These are phyloP conservation scores for Alfaro cultratus DNA, from an alignment of 2,797 vertebrate genomes.

Conservation along the genomic window DNA sequence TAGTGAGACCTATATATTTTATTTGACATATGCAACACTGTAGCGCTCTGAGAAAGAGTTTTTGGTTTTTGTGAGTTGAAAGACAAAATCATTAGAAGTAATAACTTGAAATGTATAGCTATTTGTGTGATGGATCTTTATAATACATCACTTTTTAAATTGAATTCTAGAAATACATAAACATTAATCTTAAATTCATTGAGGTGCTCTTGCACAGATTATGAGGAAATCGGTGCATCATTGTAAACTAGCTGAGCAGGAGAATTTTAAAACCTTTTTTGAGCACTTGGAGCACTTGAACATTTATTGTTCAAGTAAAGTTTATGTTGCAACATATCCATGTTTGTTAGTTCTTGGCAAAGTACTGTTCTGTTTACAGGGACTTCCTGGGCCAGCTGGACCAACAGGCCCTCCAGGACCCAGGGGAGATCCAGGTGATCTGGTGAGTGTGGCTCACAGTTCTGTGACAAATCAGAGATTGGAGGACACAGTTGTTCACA, in stretches of 20 bases:
- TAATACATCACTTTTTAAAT: background rate
- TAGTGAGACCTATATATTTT: too few species aligned
- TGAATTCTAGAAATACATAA: background rate
- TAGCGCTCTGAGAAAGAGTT: background rate
- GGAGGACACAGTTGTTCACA: constrained; percentile 8
- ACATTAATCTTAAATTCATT: background rate
- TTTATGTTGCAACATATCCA: background rate
- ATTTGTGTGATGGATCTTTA: background rate
- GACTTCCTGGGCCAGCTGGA: constrained; percentile 83
- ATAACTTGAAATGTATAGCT: background rate
- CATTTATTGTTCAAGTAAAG: background rate
- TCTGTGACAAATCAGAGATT: background rate
- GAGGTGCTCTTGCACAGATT: background rate
- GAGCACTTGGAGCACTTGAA: background rate
- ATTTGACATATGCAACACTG: background rate
- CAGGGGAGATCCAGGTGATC: constrained; percentile 86
- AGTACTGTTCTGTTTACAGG: constrained; percentile 72
- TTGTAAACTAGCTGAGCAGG: background rate
- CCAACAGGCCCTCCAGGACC: constrained; percentile 86
- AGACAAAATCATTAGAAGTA: background rate
- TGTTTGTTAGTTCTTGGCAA: background rate
- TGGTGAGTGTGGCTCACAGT: constrained; percentile 75
- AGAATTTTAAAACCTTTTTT: background rate
- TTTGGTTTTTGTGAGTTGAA: background rate
- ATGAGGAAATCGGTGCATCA: background rate